phyloP scores from a whole-genome alignment of 2,113 vertebrate genomes.

The Pygoscelis adeliae region DNA sequence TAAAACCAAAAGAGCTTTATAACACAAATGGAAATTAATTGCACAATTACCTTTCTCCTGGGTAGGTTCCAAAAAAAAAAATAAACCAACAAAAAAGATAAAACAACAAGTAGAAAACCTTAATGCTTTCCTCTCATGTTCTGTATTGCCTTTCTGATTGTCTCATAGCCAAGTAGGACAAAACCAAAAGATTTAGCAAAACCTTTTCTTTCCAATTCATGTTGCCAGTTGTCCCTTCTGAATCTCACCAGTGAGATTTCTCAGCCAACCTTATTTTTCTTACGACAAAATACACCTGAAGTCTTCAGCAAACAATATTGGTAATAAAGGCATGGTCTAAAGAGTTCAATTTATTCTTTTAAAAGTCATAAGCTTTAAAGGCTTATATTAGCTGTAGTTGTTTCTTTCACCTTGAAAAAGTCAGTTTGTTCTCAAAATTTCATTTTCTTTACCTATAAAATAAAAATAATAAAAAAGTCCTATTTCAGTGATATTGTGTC shows the following conservation, averaged over 20 bases:
- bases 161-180: neutral
- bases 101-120: neutral
- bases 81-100: neutral
- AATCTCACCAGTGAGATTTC: neutral
- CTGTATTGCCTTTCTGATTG: neutral
- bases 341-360: neutral
- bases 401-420: neutral
- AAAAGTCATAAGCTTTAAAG: neutral
- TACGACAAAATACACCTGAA: neutral
- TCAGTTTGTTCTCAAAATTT: neutral
- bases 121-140: neutral
- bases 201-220: neutral
- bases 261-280: neutral
- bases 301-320: neutral
- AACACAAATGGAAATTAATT: slow-evolving; percentile 45
- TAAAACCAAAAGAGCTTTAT: slow-evolving; percentile 15
- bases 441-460: neutral
- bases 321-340: neutral
- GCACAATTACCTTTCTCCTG: neutral
- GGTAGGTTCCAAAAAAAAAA: neutral
- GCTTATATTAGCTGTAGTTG: neutral
- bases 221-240: neutral
- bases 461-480: neutral
- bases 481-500: neutral
- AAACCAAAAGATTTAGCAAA: neutral